A percentile compares a stretch with the other conserved stretches of the same genome.
These are phyloP conservation scores for Ophioninae sp. DNA, from an alignment of 2,888 invertebrate species.

Conservation along the genomic window DNA sequence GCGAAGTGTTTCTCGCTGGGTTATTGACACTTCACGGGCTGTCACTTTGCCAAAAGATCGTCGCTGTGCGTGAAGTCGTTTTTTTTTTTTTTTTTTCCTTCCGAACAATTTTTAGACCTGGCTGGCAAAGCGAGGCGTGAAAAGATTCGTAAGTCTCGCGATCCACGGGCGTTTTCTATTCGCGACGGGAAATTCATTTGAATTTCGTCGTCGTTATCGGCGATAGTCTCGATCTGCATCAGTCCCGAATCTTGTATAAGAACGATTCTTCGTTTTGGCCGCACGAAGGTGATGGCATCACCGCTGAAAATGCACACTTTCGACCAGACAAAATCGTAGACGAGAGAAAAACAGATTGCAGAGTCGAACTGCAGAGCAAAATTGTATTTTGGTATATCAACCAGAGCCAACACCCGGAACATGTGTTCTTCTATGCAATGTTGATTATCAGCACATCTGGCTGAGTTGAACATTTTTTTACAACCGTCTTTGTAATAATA, in stretches of 20 bases:
- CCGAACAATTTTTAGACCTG: conserved; percentile 54
- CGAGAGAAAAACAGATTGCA: conserved; percentile 1
- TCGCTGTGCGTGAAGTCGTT: conserved; percentile 5
- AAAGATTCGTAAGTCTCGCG: neutral
- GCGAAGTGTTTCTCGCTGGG: conserved; percentile 31
- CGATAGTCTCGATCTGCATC: conserved; percentile 4
- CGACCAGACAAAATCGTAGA: conserved; percentile 28
- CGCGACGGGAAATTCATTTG: conserved; percentile 3
- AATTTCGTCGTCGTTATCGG: neutral
- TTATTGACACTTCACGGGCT: conserved; percentile 55
- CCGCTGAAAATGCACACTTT: conserved; percentile 37
- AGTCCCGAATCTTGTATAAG: neutral
- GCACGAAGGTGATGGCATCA: conserved; percentile 26
- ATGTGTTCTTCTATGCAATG: neutral
- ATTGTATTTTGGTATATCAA: neutral
- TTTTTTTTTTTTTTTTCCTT: conserved; percentile 34
- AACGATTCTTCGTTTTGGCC: neutral
- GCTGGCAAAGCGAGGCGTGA: conserved; percentile 21
- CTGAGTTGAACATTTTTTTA: neutral
- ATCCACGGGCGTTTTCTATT: conserved; percentile 8
- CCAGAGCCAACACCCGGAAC: neutral
- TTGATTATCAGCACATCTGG: neutral
- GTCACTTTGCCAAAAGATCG: conserved; percentile 53
- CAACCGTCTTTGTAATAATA: neutral
- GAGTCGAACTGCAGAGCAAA: neutral